Evolutionary conservation across 2,888 invertebrate species (phyloP).

Genomic region (Papilio protenor): DNA sequence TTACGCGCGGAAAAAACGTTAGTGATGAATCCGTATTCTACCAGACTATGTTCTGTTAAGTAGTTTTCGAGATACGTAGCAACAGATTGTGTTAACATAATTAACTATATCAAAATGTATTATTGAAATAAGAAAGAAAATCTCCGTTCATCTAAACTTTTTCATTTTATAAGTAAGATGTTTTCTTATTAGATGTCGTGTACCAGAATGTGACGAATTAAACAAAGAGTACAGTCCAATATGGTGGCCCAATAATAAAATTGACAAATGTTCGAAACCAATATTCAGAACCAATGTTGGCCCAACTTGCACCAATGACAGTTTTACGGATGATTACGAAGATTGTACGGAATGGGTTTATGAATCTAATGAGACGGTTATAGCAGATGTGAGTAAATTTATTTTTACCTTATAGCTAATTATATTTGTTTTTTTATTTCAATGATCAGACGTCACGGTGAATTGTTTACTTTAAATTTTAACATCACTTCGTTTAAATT

Average conservation of each 20-base stretch:
- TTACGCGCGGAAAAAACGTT: too few relatives aligned
- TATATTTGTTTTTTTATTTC: neutral
- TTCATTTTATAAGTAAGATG: neutral
- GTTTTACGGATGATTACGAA: slow-evolving; percentile 56
- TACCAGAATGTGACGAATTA: slow-evolving; percentile 65
- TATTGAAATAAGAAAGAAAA: too few relatives aligned
- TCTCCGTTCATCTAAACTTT: too few relatives aligned
- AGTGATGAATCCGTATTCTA: too few relatives aligned
- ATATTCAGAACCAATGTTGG: slow-evolving; percentile 50
- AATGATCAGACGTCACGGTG: slow-evolving; percentile 12
- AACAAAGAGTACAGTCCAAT: slow-evolving; percentile 44
- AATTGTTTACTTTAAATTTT: neutral
- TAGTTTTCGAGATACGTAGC: too few relatives aligned
- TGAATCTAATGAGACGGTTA: slow-evolving; percentile 64
- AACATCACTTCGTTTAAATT: neutral
- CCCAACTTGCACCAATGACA: slow-evolving; percentile 56
- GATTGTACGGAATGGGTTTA: slow-evolving; percentile 69
- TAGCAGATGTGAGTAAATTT: slow-evolving; percentile 62
- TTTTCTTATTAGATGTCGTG: slow-evolving; percentile 60
- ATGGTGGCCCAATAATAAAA: slow-evolving; percentile 68
- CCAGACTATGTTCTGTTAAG: too few relatives aligned
- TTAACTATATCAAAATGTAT: too few relatives aligned
- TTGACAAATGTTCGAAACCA: slow-evolving; percentile 63
- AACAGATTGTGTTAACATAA: too few relatives aligned
- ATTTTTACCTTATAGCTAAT: neutral